A percentile compares a stretch with the other conserved stretches of the same genome.
Conservation (phyloP, 2,113 vertebrate species). For the Apodemus sylvaticus region DNA sequence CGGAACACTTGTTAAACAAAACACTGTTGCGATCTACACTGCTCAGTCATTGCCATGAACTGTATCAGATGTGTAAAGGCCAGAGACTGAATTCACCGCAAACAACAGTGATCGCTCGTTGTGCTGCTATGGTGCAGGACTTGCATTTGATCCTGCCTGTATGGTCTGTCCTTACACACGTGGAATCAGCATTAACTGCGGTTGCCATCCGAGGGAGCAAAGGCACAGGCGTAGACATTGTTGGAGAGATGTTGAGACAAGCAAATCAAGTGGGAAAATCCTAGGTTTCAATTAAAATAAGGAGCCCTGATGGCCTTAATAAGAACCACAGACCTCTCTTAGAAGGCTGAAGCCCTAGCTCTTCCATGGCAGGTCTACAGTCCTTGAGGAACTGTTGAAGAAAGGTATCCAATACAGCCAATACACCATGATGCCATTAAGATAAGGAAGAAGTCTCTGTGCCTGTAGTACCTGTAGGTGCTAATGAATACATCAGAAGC, state of each 20-base stretch:
- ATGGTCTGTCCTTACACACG: not conserved
- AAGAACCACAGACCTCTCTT: not conserved
- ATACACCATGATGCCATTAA: not conserved
- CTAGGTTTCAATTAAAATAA: not conserved
- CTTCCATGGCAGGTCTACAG: not conserved
- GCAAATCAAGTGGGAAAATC: not conserved
- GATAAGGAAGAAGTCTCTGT: not conserved
- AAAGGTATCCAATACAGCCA: not conserved
- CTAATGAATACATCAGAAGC: not conserved
- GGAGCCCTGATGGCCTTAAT: not conserved
- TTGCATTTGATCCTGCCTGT: not conserved
- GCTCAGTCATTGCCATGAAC: not conserved
- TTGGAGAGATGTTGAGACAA: not conserved
- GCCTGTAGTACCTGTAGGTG: not conserved
- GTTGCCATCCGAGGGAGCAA: not conserved
- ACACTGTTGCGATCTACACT: not conserved
- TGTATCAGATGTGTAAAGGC: not conserved
- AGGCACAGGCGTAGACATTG: not conserved
- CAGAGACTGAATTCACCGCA: not conserved
- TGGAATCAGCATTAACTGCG: not conserved
- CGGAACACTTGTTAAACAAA: not conserved
- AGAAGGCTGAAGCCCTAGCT: not conserved
- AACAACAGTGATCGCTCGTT: not conserved
- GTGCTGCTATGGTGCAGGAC: not conserved
- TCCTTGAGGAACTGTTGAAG: not conserved